phyloP scores from a whole-genome alignment of 2,113 vertebrate genomes.

The Podarcis cretensis region DNA sequence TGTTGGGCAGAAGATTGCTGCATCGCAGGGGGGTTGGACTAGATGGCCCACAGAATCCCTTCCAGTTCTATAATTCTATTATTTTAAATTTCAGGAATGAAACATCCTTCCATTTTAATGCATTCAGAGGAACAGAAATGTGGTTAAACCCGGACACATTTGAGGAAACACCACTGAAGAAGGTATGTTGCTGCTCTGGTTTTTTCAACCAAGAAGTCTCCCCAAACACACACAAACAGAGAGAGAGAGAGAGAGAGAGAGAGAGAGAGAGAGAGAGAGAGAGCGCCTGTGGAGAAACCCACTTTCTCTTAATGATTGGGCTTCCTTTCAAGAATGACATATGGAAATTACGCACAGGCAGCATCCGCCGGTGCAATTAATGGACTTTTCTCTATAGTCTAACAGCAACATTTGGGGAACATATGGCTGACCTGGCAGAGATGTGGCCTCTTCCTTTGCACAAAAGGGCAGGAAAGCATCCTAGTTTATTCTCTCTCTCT shows the following conservation, averaged over 20 bases:
- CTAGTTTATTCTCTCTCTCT: no score
- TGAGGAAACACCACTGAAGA: neutral
- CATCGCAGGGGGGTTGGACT: no score
- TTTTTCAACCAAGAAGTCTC: neutral
- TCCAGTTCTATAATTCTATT: no score
- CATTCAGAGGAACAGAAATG: no score
- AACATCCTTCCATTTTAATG: no score
- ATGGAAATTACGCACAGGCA: constrained; percentile 32
- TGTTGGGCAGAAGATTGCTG: no score
- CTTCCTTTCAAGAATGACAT: constrained; percentile 2
- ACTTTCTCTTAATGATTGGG: neutral
- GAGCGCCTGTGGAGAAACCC: neutral
- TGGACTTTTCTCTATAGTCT: constrained; percentile 19
- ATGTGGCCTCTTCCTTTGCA: neutral
- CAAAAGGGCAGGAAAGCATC: neutral
- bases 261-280: no score
- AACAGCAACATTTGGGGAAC: constrained; percentile 17
- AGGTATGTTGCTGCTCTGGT: neutral
- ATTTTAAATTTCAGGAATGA: no score
- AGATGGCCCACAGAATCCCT: no score
- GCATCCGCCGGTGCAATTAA: constrained; percentile 19
- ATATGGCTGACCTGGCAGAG: constrained; percentile 34
- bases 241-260: no score
- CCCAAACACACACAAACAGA: neutral
- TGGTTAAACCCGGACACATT: no score